A percentile compares a stretch with the other conserved stretches of the same genome.
phyloP scores from a whole-genome alignment of 2,888 invertebrate species.

The Synergus itoensis region DNA sequence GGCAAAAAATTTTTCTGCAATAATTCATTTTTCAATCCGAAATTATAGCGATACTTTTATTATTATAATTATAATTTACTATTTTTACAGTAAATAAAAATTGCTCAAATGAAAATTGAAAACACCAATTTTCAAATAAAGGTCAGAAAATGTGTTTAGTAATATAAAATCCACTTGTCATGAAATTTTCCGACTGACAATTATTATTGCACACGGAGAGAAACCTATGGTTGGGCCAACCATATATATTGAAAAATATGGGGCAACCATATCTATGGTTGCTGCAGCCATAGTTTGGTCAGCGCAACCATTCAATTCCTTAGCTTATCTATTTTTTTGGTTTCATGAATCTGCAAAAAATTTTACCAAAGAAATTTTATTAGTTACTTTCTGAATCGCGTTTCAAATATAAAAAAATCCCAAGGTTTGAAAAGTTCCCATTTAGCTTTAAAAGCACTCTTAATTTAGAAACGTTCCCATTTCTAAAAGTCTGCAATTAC shows the following conservation, averaged over 20 bases:
- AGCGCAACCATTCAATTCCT: too few species aligned
- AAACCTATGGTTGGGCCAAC: too few species aligned
- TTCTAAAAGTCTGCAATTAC: too few species aligned
- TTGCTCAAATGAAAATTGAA: not conserved
- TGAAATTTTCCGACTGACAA: constrained; percentile 17
- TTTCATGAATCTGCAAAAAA: not conserved
- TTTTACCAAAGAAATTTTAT: not conserved
- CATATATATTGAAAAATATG: too few species aligned
- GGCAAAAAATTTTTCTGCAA: not conserved
- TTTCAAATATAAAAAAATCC: not conserved
- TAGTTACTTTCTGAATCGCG: not conserved
- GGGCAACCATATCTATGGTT: too few species aligned
- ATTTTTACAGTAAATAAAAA: not conserved
- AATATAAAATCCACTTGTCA: not conserved
- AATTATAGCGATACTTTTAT: not conserved
- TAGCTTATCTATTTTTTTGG: too few species aligned
- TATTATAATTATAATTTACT: not conserved
- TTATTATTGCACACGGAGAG: too few species aligned
- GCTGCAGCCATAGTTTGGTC: too few species aligned
- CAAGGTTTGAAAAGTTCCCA: not conserved
- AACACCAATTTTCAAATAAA: not conserved
- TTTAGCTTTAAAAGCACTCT: too few species aligned
- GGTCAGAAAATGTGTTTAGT: not conserved
- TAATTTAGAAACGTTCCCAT: too few species aligned
- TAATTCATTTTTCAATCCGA: not conserved